Percentiles rank a stretch among this genome's conserved stretches.
These are phyloP conservation scores for Baronia brevicornis DNA, from an alignment of 2,888 invertebrate species.

Conservation along the genomic window DNA sequence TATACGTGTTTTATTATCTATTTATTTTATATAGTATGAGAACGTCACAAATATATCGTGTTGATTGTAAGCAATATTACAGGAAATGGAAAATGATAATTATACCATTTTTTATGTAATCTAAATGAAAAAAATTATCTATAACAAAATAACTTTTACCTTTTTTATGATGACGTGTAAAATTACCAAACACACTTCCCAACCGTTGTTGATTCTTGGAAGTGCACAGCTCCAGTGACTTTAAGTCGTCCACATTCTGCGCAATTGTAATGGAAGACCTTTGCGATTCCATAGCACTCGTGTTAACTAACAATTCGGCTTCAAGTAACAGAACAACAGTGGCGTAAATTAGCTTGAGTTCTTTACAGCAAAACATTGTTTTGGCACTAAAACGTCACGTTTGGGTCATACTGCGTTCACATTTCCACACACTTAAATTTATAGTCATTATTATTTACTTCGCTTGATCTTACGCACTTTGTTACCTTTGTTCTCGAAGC, in stretches of 20 bases:
- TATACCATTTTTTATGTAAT: too few relatives aligned
- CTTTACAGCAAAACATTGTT: slow-evolving; percentile 71
- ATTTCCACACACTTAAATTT: slow-evolving; percentile 52
- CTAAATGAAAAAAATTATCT: too few relatives aligned
- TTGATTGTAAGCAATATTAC: too few relatives aligned
- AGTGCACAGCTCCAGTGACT: slow-evolving; percentile 59
- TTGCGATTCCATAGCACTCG: slow-evolving; percentile 63
- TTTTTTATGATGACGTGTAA: slow-evolving; percentile 68
- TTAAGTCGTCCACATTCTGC: slow-evolving; percentile 60
- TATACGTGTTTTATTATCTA: too few relatives aligned
- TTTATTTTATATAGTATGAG: too few relatives aligned
- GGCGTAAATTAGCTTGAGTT: slow-evolving; percentile 66
- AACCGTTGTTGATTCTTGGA: slow-evolving; percentile 61
- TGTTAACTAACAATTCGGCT: slow-evolving; percentile 59
- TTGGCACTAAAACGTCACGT: slow-evolving; percentile 67
- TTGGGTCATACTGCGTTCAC: slow-evolving; percentile 34
- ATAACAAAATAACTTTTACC: slow-evolving; percentile 30
- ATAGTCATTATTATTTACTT: slow-evolving; percentile 56
- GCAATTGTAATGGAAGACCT: slow-evolving; percentile 58
- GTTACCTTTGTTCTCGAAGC: slow-evolving; percentile 7
- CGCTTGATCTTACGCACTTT: slow-evolving; percentile 5
- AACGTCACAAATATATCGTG: too few relatives aligned
- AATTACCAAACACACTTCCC: slow-evolving; percentile 67
- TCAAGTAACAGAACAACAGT: slow-evolving; percentile 61
- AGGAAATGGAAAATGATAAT: too few relatives aligned